phyloP scores from a whole-genome alignment of 2,888 invertebrate species.

The Chesias legatella region DNA sequence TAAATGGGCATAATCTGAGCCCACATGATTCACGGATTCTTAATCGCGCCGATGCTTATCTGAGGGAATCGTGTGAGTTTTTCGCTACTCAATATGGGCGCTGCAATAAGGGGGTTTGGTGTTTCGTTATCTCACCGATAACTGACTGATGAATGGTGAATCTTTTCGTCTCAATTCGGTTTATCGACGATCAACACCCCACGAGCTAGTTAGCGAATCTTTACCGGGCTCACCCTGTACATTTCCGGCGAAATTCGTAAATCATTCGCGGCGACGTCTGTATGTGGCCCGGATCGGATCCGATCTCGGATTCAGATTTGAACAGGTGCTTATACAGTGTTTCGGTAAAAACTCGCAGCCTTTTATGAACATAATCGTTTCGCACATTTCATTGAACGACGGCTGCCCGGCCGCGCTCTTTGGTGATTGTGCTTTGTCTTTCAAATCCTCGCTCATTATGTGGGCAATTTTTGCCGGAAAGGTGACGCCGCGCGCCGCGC shows the following conservation, averaged over 20 bases:
- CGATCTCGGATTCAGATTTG: constrained; percentile 53
- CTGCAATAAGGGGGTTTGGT: constrained; percentile 57
- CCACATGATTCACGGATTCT: constrained; percentile 34
- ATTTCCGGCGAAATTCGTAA: constrained; percentile 37
- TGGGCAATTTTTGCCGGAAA: constrained; percentile 49
- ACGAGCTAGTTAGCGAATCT: constrained; percentile 71
- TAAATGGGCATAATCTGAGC: constrained; percentile 37
- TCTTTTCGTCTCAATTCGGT: constrained; percentile 75
- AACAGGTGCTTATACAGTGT: constrained; percentile 57
- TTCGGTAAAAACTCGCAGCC: constrained; percentile 52
- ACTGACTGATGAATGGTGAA: constrained; percentile 77
- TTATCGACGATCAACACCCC: constrained; percentile 71
- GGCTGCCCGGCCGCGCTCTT: constrained; percentile 31
- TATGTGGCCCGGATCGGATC: constrained; percentile 54
- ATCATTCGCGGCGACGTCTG: constrained; percentile 69
- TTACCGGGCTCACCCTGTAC: constrained; percentile 43
- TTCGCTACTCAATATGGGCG: constrained; percentile 55
- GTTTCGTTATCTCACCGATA: constrained; percentile 65
- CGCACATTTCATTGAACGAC: constrained; percentile 48
- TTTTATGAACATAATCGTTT: constrained; percentile 56
- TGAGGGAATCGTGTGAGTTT: constrained; percentile 55
- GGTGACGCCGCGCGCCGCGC: constrained; percentile 41
- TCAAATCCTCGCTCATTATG: constrained; percentile 33
- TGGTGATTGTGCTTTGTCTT: constrained; percentile 16
- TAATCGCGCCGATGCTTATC: constrained; percentile 52